Evolutionary conservation across 2,113 vertebrate species (phyloP), one percentile per base, ranked within the genome.

Genomic region (Ailuropoda melanoleuca): DNA sequence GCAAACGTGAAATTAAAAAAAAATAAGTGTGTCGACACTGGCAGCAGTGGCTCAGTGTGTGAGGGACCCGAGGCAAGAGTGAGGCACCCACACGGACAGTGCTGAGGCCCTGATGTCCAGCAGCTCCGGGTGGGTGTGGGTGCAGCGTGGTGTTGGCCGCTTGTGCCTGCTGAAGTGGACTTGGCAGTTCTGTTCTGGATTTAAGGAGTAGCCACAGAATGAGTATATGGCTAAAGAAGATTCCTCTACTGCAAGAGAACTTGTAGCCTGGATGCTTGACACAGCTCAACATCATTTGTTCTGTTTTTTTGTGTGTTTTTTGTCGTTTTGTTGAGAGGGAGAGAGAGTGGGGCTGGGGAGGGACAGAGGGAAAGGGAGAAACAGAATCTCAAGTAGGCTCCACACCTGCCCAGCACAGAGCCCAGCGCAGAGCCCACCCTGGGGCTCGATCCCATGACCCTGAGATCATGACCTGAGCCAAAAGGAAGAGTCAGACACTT

Each of bases 101-200:
- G 21, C 43, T n/a, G 15, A 12, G 46, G 4, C 46, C 46, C n/a
- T 64, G n/a, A 60, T 18, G 13, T 58, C 50, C 15, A 4, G 13
- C 46, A 86, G 55, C 21, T 43, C 23, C 9, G 8, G 1, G 0
- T 11, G 5, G 64, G 48, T 0, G 0, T 43, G 11, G 75, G 37
- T 53, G 13, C n/a, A 6, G 12, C 5, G 0, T 37, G 66, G 19
- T 26, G 1, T 29, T 74, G n/a, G 24, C 34, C 8, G 7, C 84
- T 68, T 29, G 23, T n/a, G 23, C 31, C 50, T 34, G 7, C 9
- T 29, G 37, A 31, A 31, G 29, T 88, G 19, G 85, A 60, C 18
- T 60, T 17, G 26, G 14, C 21, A 29, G 26, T 50, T 70, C 53
- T 48, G 31, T 68, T 93, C 39, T 11, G 39, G 19, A 68, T 89